Conservation (phyloP, 92 coral and sea anemone species). For the Phymanthus crucifer region DNA sequence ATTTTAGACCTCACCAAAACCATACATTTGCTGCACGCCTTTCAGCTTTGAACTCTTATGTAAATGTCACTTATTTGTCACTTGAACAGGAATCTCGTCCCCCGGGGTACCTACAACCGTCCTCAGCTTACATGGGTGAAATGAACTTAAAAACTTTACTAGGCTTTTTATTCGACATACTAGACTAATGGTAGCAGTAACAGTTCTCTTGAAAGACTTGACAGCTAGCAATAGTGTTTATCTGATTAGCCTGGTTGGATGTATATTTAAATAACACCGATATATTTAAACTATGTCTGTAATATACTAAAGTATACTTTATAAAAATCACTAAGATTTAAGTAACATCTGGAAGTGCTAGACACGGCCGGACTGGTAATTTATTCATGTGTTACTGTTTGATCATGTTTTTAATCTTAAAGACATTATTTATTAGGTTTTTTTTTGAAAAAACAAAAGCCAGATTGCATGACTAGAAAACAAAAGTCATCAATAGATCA, state of each 20-base stretch:
- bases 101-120: not conserved
- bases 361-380: not conserved
- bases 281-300: not conserved
- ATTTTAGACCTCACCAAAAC: not conserved
- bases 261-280: not conserved
- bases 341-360: too few relatives aligned
- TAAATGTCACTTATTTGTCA: not conserved
- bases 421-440: not conserved
- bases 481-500: not conserved
- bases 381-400: not conserved
- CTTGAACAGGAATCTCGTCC: not conserved
- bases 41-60: not conserved
- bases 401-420: not conserved
- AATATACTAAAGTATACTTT: too few relatives aligned
- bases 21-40: not conserved
- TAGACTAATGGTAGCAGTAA: not conserved
- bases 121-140: not conserved
- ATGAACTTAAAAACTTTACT: not conserved
- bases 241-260: not conserved
- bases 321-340: too few relatives aligned
- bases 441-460: not conserved
- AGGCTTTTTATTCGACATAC: not conserved
- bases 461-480: not conserved
- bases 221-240: not conserved
- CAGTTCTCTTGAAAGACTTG: not conserved